These are phyloP conservation scores for Augochlora pura DNA, from an alignment of 1,140 invertebrate genomes.

Conservation along the genomic window DNA sequence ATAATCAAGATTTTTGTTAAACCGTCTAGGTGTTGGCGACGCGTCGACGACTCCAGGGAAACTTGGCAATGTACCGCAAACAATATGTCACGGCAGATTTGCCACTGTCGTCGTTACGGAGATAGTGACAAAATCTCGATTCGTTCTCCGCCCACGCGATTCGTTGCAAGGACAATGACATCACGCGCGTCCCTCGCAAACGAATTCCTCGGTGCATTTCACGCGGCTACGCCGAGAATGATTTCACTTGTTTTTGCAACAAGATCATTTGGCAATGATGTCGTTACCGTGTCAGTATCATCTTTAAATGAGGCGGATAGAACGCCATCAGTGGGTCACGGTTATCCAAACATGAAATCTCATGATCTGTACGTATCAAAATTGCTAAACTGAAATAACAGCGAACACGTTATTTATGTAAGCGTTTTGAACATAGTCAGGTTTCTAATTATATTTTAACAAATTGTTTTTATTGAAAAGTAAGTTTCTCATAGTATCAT, in stretches of 20 bases:
- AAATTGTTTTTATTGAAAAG: too few species aligned
- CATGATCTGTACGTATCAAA: neutral
- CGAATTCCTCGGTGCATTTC: neutral
- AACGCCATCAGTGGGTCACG: neutral
- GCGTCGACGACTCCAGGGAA: too few species aligned
- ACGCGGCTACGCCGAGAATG: neutral
- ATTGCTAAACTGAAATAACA: neutral
- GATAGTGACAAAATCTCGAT: neutral
- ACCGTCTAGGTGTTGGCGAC: too few species aligned
- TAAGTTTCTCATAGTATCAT: too few species aligned
- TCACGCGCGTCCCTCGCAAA: neutral
- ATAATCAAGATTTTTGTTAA: too few species aligned
- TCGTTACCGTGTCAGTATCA: neutral
- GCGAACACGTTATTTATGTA: too few species aligned
- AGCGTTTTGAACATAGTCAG: too few species aligned
- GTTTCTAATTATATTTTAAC: too few species aligned
- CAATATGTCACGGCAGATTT: too few species aligned
- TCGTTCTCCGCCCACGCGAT: neutral
- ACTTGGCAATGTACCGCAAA: too few species aligned
- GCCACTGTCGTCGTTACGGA: too few species aligned
- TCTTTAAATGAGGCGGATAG: constrained; percentile 13
- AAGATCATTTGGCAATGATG: constrained; percentile 10
- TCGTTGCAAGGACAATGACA: neutral
- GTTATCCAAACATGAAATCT: neutral
- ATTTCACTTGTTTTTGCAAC: constrained; percentile 13